Evolutionary conservation across 2,797 vertebrate genomes (phyloP).

Genomic region (Notamacropus eugenii): DNA sequence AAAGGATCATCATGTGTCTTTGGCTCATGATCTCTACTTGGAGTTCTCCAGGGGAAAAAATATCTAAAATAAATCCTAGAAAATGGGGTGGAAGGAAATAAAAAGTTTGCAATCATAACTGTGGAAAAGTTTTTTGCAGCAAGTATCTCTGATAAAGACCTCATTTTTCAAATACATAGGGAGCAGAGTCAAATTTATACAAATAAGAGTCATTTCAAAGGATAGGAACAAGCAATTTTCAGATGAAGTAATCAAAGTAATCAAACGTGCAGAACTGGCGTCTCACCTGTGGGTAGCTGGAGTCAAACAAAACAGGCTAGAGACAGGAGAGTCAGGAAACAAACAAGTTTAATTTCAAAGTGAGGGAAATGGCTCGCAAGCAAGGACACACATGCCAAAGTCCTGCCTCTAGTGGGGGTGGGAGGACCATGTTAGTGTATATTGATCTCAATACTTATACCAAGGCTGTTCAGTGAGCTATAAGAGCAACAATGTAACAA

Average conservation of each 20-base stretch:
- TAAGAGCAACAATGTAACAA: too few relatives aligned
- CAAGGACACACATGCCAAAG: too few relatives aligned
- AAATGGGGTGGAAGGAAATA: neutral
- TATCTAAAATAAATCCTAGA: neutral
- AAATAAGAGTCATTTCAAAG: neutral
- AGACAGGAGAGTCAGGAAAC: too few relatives aligned
- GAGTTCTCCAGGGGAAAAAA: neutral
- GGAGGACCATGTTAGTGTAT: too few relatives aligned
- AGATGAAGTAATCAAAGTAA: neutral
- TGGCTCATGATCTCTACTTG: neutral
- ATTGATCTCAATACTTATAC: too few relatives aligned
- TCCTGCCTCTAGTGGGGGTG: too few relatives aligned
- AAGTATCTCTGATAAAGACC: neutral
- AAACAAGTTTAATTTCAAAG: too few relatives aligned
- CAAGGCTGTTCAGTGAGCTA: too few relatives aligned
- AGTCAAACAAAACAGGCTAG: too few relatives aligned
- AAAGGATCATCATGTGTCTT: neutral
- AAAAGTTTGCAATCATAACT: neutral
- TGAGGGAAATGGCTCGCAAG: too few relatives aligned
- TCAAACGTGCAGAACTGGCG: too few relatives aligned
- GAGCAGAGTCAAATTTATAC: neutral
- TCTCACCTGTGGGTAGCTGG: too few relatives aligned
- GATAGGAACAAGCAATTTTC: neutral
- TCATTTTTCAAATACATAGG: neutral
- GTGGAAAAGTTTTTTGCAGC: neutral